Evolutionary conservation across 2,113 vertebrate genomes (phyloP), one percentile per base, ranked within the genome.

Genomic region (Polyodon spathula): DNA sequence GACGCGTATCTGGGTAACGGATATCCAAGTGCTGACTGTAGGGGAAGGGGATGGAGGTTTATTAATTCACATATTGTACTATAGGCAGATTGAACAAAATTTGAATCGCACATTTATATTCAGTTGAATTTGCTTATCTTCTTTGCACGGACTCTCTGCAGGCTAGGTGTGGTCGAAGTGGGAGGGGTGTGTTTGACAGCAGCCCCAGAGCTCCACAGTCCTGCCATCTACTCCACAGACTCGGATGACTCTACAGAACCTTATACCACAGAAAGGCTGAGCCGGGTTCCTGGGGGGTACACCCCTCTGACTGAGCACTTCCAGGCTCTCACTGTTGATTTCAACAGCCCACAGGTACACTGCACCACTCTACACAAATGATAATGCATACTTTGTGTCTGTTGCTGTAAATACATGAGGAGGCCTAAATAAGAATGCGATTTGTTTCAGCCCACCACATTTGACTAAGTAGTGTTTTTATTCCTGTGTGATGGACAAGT

Each of bases 231-330:
- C 69, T 79, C 75, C 63, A 62, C 69, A 6, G 88, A 82, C 60
- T 76, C 81, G 0, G 93, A 92, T 50, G 93, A 95, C 63, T 81
- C 86, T 37, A 64, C 85, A 5, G 96, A 98, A 75, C 96, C 95
- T 9, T 99, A 98, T 67, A 97, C 92, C 60, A 97, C 95, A 0
- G 96, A 98, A 76, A 89, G 94, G 61, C 90, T 99, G 67, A 95
- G 88, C 79, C 82, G 83, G 61, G 62, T 96, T 68, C 88, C 90
- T 6, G 92, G 93, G 50, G 96, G 94, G 1, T 96, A 93, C 38
- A 63, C 65, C 53, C 54, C 90, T 56, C 84, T 99, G 66, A 96
- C 92, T 42, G 76, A 90, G n/a, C 80, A 88, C 4, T 93, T 92
- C 71, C 89, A 88, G 54, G 84, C 92, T 16, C 84, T 97, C 76